A percentile compares a stretch with the other conserved stretches of the same genome.
These are phyloP conservation scores for Xiphophorus hellerii DNA, from an alignment of 2,113 vertebrate species.

Conservation along the genomic window DNA sequence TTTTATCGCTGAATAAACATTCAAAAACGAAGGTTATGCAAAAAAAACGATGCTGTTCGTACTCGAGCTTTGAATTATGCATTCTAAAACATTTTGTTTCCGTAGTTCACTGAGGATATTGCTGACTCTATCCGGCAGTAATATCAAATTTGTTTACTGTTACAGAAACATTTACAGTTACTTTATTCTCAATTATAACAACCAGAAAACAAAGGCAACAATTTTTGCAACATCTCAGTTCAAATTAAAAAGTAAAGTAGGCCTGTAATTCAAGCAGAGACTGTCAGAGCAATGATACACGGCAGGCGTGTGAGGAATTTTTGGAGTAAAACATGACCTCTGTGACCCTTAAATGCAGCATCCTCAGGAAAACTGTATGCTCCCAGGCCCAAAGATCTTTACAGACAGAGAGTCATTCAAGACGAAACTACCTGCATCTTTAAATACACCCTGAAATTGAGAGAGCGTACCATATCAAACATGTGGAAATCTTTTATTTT, in stretches of 20 bases:
- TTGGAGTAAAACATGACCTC: slow-evolving; percentile 27
- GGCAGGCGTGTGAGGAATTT: neutral
- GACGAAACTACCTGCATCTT: neutral
- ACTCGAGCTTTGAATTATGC: neutral
- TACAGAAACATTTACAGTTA: neutral
- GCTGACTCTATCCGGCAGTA: slow-evolving; percentile 9
- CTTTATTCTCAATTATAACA: neutral
- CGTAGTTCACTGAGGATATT: slow-evolving; percentile 6
- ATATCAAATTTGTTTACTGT: slow-evolving; percentile 6
- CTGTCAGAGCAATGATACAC: neutral
- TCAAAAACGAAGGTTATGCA: slow-evolving; percentile 24
- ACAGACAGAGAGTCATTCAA: neutral
- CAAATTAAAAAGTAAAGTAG: neutral
- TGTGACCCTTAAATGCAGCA: slow-evolving; percentile 13
- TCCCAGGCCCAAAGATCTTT: neutral
- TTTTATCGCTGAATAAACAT: slow-evolving; percentile 19
- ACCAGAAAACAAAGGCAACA: neutral
- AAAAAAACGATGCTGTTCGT: slow-evolving; percentile 6
- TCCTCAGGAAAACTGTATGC: slow-evolving; percentile 10
- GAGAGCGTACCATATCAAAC: slow-evolving; percentile 1
- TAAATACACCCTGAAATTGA: neutral
- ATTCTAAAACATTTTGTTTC: neutral
- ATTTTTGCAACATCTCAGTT: neutral
- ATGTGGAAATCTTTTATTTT: slow-evolving; percentile 23
- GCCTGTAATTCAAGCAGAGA: too few species aligned